Evolutionary conservation across 2,888 invertebrate species (phyloP), one percentile per base, ranked within the genome.

Genomic region (Pheosia gnoma): DNA sequence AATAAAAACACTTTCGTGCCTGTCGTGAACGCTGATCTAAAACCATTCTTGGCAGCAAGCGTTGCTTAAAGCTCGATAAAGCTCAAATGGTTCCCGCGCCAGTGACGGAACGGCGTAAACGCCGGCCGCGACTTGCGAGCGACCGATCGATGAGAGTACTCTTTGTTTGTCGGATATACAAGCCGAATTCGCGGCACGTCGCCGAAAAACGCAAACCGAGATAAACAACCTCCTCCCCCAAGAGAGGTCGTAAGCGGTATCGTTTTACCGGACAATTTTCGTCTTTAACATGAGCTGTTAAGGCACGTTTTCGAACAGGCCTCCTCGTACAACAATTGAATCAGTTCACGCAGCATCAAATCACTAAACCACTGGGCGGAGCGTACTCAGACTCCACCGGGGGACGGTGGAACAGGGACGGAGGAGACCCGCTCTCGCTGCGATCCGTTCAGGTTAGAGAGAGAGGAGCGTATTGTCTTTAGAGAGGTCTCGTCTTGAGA

Each of bases 331-430:
- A 89, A 92, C 92, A 93, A 93, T 93, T 93, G 93, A 93, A 93
- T 93, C 93, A 93, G 93, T 93, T 93, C 91, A 93, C 93, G 92
- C 93, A 93, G 93, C 93, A 93, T 93, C 93, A 93, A 93, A 93
- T 93, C 93, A 93, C 93, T 93, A 93, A 93, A 93, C 93, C 93
- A 89, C 92, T 90, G 93, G 93, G 93, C 93, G 93, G 93, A 87
- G 93, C 92, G 83, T 86, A 87, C 85, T 82, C 89, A 88, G 92
- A 90, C 92, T 91, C 93, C 92, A 81, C 89, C 87, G 91, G 86
- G 87, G 88, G 88, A 84, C 84, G 77, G 89, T 73, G 83, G 72
- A 85, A 93, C 82, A 88, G 89, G 86, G 93, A 92, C 83, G 84
- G 88, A 78, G 75, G 71, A 84, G 79, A 81, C 81, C 67, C 72